Conservation (phyloP, 2,113 vertebrate species). For the Atlantisia rogersi region DNA sequence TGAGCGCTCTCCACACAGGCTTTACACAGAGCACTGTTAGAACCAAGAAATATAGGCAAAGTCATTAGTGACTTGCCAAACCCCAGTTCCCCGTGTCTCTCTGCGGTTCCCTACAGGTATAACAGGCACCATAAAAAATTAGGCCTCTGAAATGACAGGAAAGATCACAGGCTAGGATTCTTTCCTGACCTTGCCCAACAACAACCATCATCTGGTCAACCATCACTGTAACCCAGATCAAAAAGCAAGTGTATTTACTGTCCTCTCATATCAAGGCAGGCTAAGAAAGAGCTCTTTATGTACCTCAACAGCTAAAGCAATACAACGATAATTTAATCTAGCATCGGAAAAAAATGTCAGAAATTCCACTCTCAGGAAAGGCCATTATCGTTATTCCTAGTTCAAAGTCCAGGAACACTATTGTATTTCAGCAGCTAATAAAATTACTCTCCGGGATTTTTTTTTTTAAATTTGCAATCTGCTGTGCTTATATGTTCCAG, state of each 20-base stretch:
- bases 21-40: background rate
- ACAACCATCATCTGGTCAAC: constrained; percentile 53
- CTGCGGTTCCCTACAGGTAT: background rate
- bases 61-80: background rate
- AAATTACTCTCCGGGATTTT: constrained; percentile 40
- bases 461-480: background rate
- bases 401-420: constrained; percentile 50
- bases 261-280: constrained; percentile 38
- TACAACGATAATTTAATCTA: constrained; percentile 57
- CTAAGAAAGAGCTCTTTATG: constrained; percentile 30
- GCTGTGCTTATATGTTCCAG: constrained; percentile 13
- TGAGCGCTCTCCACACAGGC: background rate
- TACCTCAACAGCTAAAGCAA: constrained; percentile 33
- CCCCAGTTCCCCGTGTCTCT: background rate
- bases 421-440: constrained; percentile 69
- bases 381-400: constrained; percentile 20
- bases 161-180: constrained; percentile 49
- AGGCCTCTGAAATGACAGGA: constrained; percentile 34
- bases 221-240: constrained; percentile 24
- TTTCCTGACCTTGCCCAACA: constrained; percentile 30
- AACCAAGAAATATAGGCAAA: background rate
- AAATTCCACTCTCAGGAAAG: constrained; percentile 18
- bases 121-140: constrained; percentile 57
- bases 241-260: background rate
- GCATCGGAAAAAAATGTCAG: background rate